Evolutionary conservation across 2,797 vertebrate species (phyloP), one percentile per base, ranked within the genome.

Genomic region (Pterois miles): DNA sequence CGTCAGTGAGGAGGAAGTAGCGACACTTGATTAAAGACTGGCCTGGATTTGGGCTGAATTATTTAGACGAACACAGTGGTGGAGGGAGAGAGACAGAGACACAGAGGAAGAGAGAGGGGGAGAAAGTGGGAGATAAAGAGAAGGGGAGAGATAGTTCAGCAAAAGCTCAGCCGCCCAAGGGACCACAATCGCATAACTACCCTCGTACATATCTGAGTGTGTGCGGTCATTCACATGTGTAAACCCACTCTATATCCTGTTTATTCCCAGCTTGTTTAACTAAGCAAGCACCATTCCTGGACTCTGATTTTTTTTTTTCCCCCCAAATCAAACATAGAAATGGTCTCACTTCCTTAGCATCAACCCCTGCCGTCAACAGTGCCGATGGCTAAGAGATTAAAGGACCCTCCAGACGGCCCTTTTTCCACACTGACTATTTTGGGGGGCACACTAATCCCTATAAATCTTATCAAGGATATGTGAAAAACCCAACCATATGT

Each of bases 381-480:
- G 80, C 70, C 68, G 85, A 92, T 74, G 80, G 77, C 76, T 87
- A 67, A 54, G 82, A 91, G 90, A 93, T 94, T 90, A 92, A 88
- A 90, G 82, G 84, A 82, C 74, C 79, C 78, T 91, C 75, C 46
- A 91, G 85, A 87, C 78, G 86, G 76, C 76, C 80, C 84, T 88
- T 92, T 91, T 85, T 87, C 72, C 74, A 84, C 79, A 88, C 82
- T 65, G 75, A 79, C 83, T 84, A 80, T 90, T 95, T 90, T 67
- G 74, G 83, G 83, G 76, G 83, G 77, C 83, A 92, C 86, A 84
- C 89, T 93, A 93, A 94, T 94, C 90, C 90, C 67, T 83, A 84
- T 85, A 91, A 94, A 94, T 94, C 92, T 89, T 91, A 91, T 92
- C 89, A 88, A 89, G 81, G 88, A 85, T 89, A 89, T 90, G 86